These are phyloP conservation scores for Acyrthosiphon pisum DNA, from an alignment of 1,140 invertebrate genomes.

Conservation along the genomic window DNA sequence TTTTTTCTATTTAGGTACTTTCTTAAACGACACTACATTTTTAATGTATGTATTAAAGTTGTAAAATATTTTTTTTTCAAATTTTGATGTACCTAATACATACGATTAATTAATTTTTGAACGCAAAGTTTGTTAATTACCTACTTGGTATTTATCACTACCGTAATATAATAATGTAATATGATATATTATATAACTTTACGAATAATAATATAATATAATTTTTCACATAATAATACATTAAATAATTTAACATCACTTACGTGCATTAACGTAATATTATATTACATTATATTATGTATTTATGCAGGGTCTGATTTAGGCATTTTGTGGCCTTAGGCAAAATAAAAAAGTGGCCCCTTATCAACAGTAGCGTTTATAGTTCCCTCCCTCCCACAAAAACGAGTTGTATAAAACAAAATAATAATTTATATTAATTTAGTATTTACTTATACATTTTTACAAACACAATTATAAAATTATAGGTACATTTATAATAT, in stretches of 20 bases:
- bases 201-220: not conserved
- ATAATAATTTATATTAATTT: too few species aligned
- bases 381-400: too few species aligned
- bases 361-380: too few species aligned
- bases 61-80: not conserved
- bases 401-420: too few species aligned
- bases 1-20: not conserved
- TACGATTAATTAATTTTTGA: not conserved
- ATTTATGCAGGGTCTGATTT: too few species aligned
- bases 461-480: too few species aligned
- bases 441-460: too few species aligned
- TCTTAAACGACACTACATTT: not conserved
- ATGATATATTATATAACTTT: not conserved
- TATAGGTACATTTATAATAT: too few species aligned
- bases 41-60: not conserved
- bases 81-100: not conserved
- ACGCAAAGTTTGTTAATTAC: not conserved
- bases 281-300: not conserved
- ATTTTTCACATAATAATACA: not conserved
- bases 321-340: too few species aligned
- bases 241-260: not conserved
- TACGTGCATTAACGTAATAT: not conserved
- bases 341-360: too few species aligned
- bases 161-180: not conserved
- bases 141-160: not conserved